Conservation (phyloP, 2,113 vertebrate genomes). For the Pachyramphus minor region DNA sequence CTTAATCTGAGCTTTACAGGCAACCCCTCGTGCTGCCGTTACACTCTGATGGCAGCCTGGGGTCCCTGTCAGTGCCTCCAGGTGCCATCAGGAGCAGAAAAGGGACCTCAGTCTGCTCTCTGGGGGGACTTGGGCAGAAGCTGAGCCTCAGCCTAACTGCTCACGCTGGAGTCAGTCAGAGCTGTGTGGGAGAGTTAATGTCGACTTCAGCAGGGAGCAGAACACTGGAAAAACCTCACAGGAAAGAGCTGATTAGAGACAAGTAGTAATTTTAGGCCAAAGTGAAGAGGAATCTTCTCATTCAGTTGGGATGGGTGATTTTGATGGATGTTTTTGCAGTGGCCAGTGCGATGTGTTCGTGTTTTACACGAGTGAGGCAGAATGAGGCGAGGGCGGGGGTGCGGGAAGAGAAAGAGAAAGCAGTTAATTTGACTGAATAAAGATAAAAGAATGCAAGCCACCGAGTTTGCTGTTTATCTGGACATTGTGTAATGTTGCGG, state of each 20-base stretch:
- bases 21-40: not conserved
- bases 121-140: not conserved
- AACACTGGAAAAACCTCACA: constrained; percentile 55
- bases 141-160: not conserved
- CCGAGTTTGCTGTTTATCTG: constrained; percentile 56
- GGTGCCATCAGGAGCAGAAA: not conserved
- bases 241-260: constrained; percentile 63
- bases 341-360: constrained; percentile 36
- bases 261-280: constrained; percentile 28
- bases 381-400: not conserved
- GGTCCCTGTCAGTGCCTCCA: not conserved
- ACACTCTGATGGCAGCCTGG: not conserved
- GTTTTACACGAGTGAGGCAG: constrained; percentile 57
- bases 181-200: not conserved
- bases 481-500: constrained; percentile 55
- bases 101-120: not conserved
- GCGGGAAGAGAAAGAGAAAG: constrained; percentile 35
- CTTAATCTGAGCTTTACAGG: not conserved
- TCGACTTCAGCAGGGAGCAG: constrained; percentile 25
- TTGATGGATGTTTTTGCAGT: constrained; percentile 66
- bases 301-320: constrained; percentile 62
- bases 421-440: constrained; percentile 75
- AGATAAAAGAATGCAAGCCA: constrained; percentile 63
- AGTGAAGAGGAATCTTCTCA: constrained; percentile 68
- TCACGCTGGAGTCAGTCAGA: not conserved